Conservation (phyloP, 2,113 vertebrate genomes). For the Anolis sagrei region DNA sequence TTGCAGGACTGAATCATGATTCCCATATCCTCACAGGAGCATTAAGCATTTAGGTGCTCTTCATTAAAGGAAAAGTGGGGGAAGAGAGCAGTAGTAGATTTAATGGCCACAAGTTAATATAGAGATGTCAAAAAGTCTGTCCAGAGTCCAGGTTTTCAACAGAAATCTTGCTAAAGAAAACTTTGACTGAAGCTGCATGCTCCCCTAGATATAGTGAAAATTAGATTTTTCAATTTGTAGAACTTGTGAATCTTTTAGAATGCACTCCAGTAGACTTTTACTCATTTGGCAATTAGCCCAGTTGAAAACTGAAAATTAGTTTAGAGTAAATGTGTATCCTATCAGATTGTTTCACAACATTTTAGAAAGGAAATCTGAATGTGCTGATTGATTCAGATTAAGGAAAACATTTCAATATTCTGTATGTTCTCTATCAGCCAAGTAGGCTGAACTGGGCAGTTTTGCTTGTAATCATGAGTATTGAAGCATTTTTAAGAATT, state of each 20-base stretch:
- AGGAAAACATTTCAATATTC: neutral
- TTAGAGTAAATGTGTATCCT: neutral
- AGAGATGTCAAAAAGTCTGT: neutral
- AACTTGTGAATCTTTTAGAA: neutral
- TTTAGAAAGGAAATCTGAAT: neutral
- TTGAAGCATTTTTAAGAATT: neutral
- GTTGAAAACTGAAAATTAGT: neutral
- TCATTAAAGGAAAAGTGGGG: neutral
- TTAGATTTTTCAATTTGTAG: neutral
- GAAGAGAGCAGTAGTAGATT: neutral
- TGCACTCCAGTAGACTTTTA: neutral
- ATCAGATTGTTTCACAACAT: neutral
- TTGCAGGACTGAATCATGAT: slow-evolving; percentile 56
- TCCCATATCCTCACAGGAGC: neutral
- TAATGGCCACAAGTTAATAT: neutral
- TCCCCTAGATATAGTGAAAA: neutral
- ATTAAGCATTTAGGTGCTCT: neutral
- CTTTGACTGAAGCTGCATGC: neutral
- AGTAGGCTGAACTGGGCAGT: neutral
- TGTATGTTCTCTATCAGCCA: neutral
- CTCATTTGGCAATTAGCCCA: neutral
- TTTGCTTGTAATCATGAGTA: neutral
- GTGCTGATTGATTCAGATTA: neutral
- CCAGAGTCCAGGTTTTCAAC: neutral
- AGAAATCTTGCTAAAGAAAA: neutral